Base-by-base conservation (phyloP, 2,888 invertebrate species). In the Cheilosia vernalis region DNA sequence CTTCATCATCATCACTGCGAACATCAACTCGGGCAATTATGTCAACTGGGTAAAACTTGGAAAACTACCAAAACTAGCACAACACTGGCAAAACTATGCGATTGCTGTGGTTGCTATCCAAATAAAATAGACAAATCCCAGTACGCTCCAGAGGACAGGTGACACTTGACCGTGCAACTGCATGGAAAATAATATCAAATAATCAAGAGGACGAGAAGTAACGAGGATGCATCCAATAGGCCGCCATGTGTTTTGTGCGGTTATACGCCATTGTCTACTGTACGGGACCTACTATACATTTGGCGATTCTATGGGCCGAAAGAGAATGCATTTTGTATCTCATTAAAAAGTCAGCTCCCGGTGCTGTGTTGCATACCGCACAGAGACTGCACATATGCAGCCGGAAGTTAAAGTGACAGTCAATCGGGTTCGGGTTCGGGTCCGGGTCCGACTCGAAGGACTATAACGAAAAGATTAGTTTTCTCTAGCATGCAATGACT, bases 261-360 rank as follows among this genome's bases (percentile, higher is more conserved):
- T 37, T 33, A 37, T 37, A 13, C 30, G 13, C 58, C 58, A 70
- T 70, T 70, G 56, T 58, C 24, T 47, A 7, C 19, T 42, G 49
- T 17, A 53, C 33, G 37, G 37, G 37, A 66, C 42, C 64, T 40
- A 13, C 24, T 13, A 37, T 13, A 9, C 27, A 55, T 55, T 44
- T 27, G 42, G 67, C 67, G 67, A 67, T 42, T 44, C 55, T 13
- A 44, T 69, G 2, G 69, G 24, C 24, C 7, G 3, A 70, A 61
- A 72, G 51, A 49, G 70, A 70, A 63, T 73, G 33, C 55, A 61
- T 33, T 73, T 44, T 30, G 55, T 55, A 55, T 63, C 73, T 73
- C 53, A 73, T 73, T 63, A 53, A 30, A 53, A 42, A 63, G 33
- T 63, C 63, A 63, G 64, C 37, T 64, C 51, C 44, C 15, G 17